Evolutionary conservation across 2,888 invertebrate species (phyloP).

Genomic region (Yponomeuta cagnagella): DNA sequence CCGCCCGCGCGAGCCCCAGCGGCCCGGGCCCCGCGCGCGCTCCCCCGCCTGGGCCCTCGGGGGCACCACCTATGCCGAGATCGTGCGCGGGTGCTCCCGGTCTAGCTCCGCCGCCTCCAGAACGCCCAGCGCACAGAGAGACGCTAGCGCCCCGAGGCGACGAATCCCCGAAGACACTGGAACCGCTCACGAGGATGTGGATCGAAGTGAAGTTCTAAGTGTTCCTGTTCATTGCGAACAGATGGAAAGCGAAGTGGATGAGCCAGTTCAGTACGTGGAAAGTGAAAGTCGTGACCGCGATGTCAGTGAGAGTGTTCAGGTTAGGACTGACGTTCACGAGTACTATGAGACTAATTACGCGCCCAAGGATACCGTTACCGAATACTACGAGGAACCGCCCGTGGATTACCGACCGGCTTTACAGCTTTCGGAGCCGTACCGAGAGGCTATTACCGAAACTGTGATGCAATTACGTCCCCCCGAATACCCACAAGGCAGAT

Average conservation of each 20-base stretch:
- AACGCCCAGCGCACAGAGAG: slow-evolving; percentile 32
- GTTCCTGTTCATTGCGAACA: slow-evolving; percentile 38
- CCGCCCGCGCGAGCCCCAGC: slow-evolving; percentile 59
- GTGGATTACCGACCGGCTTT: slow-evolving; percentile 31
- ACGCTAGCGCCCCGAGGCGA: slow-evolving; percentile 9
- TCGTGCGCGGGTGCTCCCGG: slow-evolving; percentile 79
- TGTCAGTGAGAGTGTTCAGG: slow-evolving; percentile 54
- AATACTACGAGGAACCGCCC: slow-evolving; percentile 28
- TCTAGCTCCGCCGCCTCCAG: slow-evolving; percentile 50
- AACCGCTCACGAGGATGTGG: slow-evolving; percentile 26
- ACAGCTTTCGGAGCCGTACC: slow-evolving; percentile 22
- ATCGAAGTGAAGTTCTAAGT: slow-evolving; percentile 33
- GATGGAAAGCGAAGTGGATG: slow-evolving; percentile 29
- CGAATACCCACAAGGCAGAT: slow-evolving; percentile 33
- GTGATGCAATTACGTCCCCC: slow-evolving; percentile 24
- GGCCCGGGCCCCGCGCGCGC: slow-evolving; percentile 51
- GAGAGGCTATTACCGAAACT: slow-evolving; percentile 19
- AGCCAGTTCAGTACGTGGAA: slow-evolving; percentile 30
- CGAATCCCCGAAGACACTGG: slow-evolving; percentile 16
- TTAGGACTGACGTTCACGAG: slow-evolving; percentile 38
- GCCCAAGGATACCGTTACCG: slow-evolving; percentile 24
- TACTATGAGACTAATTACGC: slow-evolving; percentile 30
- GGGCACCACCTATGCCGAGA: slow-evolving; percentile 86
- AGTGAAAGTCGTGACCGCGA: slow-evolving; percentile 45
- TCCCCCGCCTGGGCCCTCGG: slow-evolving; percentile 86